phyloP scores from a whole-genome alignment of 2,113 vertebrate species.

The Sakesphorus luctuosus region DNA sequence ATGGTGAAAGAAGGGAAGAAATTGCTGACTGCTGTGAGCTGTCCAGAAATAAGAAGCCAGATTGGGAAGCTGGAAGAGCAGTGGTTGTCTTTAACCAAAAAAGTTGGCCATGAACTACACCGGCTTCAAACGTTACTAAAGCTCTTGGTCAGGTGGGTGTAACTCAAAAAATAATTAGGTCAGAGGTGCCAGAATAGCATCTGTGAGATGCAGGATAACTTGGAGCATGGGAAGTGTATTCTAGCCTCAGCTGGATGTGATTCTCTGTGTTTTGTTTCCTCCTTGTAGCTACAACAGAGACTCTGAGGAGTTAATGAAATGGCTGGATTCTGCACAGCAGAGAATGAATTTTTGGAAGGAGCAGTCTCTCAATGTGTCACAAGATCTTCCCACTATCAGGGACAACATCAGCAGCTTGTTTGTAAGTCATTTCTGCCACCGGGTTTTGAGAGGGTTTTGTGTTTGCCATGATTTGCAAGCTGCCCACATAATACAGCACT shows the following conservation, averaged over 20 bases:
- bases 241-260: background rate
- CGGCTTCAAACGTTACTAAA: slow-evolving; percentile 68
- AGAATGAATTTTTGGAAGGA: slow-evolving; percentile 78
- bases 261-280: background rate
- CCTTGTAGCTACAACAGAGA: slow-evolving; percentile 81
- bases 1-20: slow-evolving; percentile 78
- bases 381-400: slow-evolving; percentile 75
- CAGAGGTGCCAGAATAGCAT: background rate
- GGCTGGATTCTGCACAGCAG: slow-evolving; percentile 82
- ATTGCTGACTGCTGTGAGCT: slow-evolving; percentile 68
- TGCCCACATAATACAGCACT: background rate
- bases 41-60: slow-evolving; percentile 72
- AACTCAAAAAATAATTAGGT: background rate
- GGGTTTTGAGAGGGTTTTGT: background rate
- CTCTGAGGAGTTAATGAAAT: slow-evolving; percentile 74
- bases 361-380: slow-evolving; percentile 68
- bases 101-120: slow-evolving; percentile 70
- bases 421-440: slow-evolving; percentile 76
- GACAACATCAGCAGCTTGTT: slow-evolving; percentile 77
- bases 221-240: background rate
- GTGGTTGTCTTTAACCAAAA: slow-evolving; percentile 79
- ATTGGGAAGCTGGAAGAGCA: slow-evolving; percentile 75
- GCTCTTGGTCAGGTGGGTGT: slow-evolving; percentile 80
- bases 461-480: background rate
- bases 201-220: background rate